Evolutionary conservation across 53 echinoderm and acorn worm species (phyloP).

Genomic region (Antedon mediterranea): DNA sequence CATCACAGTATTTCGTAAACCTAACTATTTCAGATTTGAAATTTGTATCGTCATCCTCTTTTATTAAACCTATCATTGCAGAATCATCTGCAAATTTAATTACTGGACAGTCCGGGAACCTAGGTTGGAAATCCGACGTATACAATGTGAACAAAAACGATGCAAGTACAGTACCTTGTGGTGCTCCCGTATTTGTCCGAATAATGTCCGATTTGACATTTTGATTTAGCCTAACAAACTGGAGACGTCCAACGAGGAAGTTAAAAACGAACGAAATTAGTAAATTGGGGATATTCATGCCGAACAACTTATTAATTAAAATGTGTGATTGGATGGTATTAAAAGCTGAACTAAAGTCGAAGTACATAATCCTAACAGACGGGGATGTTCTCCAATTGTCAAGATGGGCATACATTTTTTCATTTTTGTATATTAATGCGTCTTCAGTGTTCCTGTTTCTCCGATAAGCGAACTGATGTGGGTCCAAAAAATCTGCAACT

Average conservation of each 20-base stretch:
- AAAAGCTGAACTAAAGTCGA: background rate
- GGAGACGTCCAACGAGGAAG: background rate
- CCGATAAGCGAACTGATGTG: background rate
- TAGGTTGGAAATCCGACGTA: background rate
- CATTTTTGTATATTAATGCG: background rate
- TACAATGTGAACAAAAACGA: background rate
- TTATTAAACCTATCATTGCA: background rate
- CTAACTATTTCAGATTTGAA: background rate
- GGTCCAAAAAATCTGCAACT: background rate
- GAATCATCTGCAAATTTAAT: constrained; percentile 3
- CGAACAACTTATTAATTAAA: background rate
- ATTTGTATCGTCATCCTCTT: background rate
- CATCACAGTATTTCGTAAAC: background rate
- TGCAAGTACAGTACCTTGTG: constrained; percentile 2
- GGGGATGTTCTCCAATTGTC: background rate
- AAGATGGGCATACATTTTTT: background rate
- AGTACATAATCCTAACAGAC: background rate
- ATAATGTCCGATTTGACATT: background rate
- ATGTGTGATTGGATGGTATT: background rate
- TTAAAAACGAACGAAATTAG: background rate
- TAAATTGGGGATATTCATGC: background rate
- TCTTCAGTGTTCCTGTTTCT: background rate
- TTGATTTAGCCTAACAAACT: background rate
- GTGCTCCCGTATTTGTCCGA: background rate
- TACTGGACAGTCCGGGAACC: background rate